Conservation (phyloP, 2,113 vertebrate genomes). For the Coptodon rendalli region DNA sequence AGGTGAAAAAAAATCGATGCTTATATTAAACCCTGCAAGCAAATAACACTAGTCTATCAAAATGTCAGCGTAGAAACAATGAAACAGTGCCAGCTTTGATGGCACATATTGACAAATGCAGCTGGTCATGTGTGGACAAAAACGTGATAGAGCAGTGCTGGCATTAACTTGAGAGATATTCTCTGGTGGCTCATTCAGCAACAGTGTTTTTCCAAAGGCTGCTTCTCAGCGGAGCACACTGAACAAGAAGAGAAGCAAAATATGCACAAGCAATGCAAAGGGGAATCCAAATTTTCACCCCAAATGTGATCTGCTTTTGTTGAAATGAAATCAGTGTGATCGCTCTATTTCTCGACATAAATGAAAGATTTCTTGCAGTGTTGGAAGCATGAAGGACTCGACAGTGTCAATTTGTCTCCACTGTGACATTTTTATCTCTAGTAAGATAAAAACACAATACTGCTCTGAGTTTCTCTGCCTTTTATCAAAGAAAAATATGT, state of each 20-base stretch:
- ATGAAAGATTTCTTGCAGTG: neutral
- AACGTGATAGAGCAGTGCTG: conserved; percentile 11
- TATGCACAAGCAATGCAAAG: neutral
- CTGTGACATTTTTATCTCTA: neutral
- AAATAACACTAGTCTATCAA: conserved; percentile 56
- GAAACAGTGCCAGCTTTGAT: conserved; percentile 11
- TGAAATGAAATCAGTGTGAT: conserved; percentile 40
- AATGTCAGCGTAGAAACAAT: conserved; percentile 34
- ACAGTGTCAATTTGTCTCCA: neutral
- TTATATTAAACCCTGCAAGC: conserved; percentile 27
- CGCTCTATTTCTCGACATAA: conserved; percentile 12
- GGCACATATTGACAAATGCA: conserved; percentile 30
- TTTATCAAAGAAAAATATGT: neutral
- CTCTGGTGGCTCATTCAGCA: conserved; percentile 4
- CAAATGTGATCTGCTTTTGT: conserved; percentile 40
- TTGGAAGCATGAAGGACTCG: neutral
- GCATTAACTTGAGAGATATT: neutral
- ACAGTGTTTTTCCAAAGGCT: conserved; percentile 12
- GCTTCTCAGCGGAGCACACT: neutral
- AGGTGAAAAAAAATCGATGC: conserved; percentile 36
- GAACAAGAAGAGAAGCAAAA: neutral
- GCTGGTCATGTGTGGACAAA: conserved; percentile 9
- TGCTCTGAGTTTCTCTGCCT: neutral
- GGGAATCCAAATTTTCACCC: conserved; percentile 7
- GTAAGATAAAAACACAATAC: neutral